Conservation (phyloP, 2,797 vertebrate genomes). For the Gallinago stenura region DNA sequence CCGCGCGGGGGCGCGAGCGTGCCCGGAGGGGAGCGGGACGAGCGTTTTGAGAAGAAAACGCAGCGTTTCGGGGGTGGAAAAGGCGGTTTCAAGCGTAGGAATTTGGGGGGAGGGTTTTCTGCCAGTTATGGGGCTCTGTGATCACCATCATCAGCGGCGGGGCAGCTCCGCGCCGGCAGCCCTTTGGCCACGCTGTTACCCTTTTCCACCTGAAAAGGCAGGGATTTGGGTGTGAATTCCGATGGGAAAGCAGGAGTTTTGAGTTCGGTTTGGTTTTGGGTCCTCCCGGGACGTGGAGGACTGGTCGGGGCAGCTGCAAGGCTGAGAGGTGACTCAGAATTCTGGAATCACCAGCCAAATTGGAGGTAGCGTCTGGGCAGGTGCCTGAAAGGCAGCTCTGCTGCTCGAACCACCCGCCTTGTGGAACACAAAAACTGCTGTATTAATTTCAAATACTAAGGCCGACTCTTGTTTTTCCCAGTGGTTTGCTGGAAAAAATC, state of each 20-base stretch:
- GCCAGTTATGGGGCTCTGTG: accelerated
- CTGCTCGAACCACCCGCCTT: background rate
- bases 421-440: background rate
- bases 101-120: background rate
- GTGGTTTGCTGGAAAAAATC: background rate
- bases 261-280: background rate
- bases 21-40: accelerated
- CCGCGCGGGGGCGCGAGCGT: background rate
- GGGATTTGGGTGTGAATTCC: background rate
- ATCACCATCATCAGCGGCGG: accelerated
- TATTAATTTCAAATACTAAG: background rate
- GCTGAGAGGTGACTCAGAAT: background rate
- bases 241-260: background rate
- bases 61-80: background rate
- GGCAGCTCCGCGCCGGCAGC: too few relatives aligned
- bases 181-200: too few relatives aligned
- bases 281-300: background rate
- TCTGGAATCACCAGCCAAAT: background rate
- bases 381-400: background rate
- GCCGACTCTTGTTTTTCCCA: background rate
- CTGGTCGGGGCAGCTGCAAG: background rate
- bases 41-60: accelerated
- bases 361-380: background rate
- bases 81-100: accelerated
- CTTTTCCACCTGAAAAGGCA: background rate